phyloP scores from a whole-genome alignment of 2,113 vertebrate species.

The Scomber japonicus region DNA sequence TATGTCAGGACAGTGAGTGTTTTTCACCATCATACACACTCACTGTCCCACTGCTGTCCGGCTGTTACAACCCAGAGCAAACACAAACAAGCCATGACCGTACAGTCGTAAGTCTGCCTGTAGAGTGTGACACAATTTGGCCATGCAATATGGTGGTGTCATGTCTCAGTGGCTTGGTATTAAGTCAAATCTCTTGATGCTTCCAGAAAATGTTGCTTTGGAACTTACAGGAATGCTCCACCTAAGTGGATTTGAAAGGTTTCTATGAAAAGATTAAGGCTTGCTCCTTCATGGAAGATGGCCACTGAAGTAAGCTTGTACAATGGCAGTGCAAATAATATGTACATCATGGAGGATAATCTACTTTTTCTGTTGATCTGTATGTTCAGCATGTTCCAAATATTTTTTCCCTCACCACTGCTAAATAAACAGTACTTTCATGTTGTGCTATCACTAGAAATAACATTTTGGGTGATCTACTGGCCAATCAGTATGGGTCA shows the following conservation, averaged over 20 bases:
- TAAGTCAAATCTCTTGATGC: neutral
- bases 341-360: neutral
- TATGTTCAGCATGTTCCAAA: neutral
- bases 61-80: slow-evolving; percentile 35
- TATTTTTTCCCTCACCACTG: neutral
- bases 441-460: neutral
- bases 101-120: neutral
- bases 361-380: neutral
- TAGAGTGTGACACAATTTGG: neutral
- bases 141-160: slow-evolving; percentile 17
- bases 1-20: slow-evolving; percentile 52
- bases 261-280: neutral
- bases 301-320: neutral
- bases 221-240: slow-evolving; percentile 3
- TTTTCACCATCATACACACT: slow-evolving; percentile 44
- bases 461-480: slow-evolving; percentile 3
- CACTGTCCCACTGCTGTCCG: slow-evolving; percentile 21
- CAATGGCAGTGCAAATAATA: neutral
- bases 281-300: neutral
- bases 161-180: slow-evolving; percentile 13
- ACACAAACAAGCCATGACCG: slow-evolving; percentile 53
- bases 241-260: neutral
- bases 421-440: neutral
- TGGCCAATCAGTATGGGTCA: neutral
- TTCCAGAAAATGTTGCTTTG: neutral